These are phyloP conservation scores for Sinocyclocheilus anophthalmus DNA, from an alignment of 2,113 vertebrate species.

Conservation along the genomic window DNA sequence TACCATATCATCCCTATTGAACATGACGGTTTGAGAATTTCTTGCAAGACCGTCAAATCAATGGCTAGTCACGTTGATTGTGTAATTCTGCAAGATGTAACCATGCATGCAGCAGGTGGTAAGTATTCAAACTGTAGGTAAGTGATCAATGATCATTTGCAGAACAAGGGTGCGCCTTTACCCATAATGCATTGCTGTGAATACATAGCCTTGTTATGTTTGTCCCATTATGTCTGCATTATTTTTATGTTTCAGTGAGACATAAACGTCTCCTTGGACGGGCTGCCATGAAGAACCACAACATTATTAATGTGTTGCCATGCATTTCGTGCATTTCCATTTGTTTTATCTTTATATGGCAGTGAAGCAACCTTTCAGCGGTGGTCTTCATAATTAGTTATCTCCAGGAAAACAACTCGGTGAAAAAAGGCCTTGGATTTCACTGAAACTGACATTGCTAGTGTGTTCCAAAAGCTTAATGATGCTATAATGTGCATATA, in stretches of 20 bases:
- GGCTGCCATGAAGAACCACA: background rate
- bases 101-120: background rate
- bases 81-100: background rate
- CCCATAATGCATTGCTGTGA: slow-evolving; percentile 10
- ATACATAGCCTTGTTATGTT: slow-evolving; percentile 3
- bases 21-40: background rate
- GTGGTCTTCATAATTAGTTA: slow-evolving; percentile 23
- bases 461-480: background rate
- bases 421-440: slow-evolving; percentile 14
- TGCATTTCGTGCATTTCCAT: background rate
- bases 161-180: background rate
- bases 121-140: background rate
- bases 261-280: background rate
- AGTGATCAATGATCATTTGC: slow-evolving; percentile 17
- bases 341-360: slow-evolving; percentile 24
- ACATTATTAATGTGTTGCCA: slow-evolving; percentile 33
- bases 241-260: slow-evolving; percentile 1
- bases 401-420: slow-evolving; percentile 10
- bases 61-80: slow-evolving; percentile 1
- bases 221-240: background rate
- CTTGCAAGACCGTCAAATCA: slow-evolving; percentile 16
- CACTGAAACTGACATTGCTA: background rate
- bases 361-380: slow-evolving; percentile 33
- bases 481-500: background rate
- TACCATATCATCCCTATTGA: slow-evolving; percentile 33